phyloP scores from a whole-genome alignment of 1,140 invertebrate species.

The Tetramorium simillimum region DNA sequence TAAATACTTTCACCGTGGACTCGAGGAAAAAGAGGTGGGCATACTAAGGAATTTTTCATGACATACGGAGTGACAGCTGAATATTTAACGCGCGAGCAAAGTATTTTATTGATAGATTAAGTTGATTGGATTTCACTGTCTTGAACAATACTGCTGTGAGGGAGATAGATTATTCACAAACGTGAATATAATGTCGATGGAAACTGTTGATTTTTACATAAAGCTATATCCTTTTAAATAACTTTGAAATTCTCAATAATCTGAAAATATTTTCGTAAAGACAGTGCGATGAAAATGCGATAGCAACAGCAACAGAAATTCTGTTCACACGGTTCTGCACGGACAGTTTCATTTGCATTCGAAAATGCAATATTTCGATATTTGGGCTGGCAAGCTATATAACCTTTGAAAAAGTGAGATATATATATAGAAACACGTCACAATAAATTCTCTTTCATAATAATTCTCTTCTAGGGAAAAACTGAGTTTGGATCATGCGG shows the following conservation, averaged over 20 bases:
- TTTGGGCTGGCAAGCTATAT: not conserved
- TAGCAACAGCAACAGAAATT: not conserved
- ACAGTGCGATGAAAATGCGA: not conserved
- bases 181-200: not conserved
- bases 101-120: not conserved
- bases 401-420: not conserved
- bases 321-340: not conserved
- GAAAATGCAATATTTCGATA: not conserved
- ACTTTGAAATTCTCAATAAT: not conserved
- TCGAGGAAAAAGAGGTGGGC: not conserved
- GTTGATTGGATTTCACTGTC: not conserved
- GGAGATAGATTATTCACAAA: not conserved
- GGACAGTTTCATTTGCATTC: constrained; percentile 19
- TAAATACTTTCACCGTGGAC: constrained; percentile 34
- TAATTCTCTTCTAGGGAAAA: constrained; percentile 16
- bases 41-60: not conserved
- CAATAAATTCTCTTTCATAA: constrained; percentile 27
- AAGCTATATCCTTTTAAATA: not conserved
- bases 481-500: not conserved
- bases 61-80: not conserved
- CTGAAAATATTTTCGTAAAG: not conserved
- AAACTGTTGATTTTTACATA: not conserved
- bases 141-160: not conserved
- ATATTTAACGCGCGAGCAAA: not conserved
- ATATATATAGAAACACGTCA: not conserved